Conservation (phyloP, 2,888 invertebrate species). For the Tribolium freemani region DNA sequence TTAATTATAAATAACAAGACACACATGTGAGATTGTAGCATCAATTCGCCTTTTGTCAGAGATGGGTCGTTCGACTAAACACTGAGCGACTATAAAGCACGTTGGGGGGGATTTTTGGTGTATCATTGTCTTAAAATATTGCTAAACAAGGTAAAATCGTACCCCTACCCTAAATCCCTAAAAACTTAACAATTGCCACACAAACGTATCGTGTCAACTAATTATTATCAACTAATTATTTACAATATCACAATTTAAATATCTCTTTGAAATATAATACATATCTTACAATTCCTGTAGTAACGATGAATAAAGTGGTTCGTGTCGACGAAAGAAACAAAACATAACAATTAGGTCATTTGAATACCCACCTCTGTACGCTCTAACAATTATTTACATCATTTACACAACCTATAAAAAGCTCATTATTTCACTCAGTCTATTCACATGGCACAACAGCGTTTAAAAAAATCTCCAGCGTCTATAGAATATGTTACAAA, state of each 20-base stretch:
- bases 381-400: constrained; percentile 55
- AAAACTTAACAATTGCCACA: constrained; percentile 48
- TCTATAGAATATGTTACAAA: constrained; percentile 9
- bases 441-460: constrained; percentile 56
- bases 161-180: constrained; percentile 38
- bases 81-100: not conserved
- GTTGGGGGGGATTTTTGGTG: constrained; percentile 30
- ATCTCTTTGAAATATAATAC: constrained; percentile 56
- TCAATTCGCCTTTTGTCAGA: constrained; percentile 48
- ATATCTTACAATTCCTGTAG: constrained; percentile 61
- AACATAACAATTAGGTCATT: constrained; percentile 58
- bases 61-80: constrained; percentile 49
- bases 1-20: constrained; percentile 57
- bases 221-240: constrained; percentile 60
- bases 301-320: not conserved
- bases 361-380: constrained; percentile 55
- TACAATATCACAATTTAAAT: constrained; percentile 67
- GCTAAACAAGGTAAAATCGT: constrained; percentile 54
- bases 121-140: constrained; percentile 47
- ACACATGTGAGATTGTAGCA: constrained; percentile 61
- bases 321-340: constrained; percentile 2
- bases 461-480: constrained; percentile 36
- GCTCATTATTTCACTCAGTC: constrained; percentile 58
- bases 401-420: constrained; percentile 58
- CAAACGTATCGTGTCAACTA: constrained; percentile 46